Evolutionary conservation across 2,888 invertebrate genomes (phyloP), one percentile per base, ranked within the genome.

Genomic region (Hydroisotoma schaefferi): DNA sequence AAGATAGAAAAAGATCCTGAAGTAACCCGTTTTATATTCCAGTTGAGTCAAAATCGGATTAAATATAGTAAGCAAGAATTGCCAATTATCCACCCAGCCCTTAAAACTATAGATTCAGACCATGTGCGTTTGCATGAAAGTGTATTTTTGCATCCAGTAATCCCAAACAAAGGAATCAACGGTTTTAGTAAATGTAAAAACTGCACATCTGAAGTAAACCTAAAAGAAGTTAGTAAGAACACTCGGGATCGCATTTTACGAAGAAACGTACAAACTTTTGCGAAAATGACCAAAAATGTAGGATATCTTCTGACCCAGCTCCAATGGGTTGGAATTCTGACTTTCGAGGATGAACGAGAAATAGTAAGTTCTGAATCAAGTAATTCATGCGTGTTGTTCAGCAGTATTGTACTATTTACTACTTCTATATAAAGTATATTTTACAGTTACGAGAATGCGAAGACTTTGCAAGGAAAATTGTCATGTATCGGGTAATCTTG

Each of bases 311-410:
- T 66, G 33, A 60, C 65, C n/a, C 65, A 66, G 43, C 52, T 66
- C n/a, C 62, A 61, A n/a, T 66, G 65, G 65, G 62, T 62, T 12
- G 65, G 65, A 26, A 33, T 66, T 1, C n/a, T 66, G 37, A 66
- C 62, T 47, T 58, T 66, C 33, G 61, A 56, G 12, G 62, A 66
- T 38, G 62, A 63, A 29, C 57, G 61, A n/a, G 47, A 48, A n/a
- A 57, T 66, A 37, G 65, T 66, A 60, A 62, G 65, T 49, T 22
- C 22, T 49, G 49, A 5, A 28, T 29, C 20, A 2, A n/a, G 5
- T n/a, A n/a, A n/a, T n/a, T n/a, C n/a, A n/a, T n/a, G n/a, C n/a
- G n/a, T n/a, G n/a, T n/a, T n/a, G n/a, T n/a, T n/a, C 1, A 28
- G 29, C 29, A 22, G 49, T 28, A 49, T 22, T 22, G 26, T 49